Conservation (phyloP, 2,888 invertebrate genomes). For the Quadriops clusia region DNA sequence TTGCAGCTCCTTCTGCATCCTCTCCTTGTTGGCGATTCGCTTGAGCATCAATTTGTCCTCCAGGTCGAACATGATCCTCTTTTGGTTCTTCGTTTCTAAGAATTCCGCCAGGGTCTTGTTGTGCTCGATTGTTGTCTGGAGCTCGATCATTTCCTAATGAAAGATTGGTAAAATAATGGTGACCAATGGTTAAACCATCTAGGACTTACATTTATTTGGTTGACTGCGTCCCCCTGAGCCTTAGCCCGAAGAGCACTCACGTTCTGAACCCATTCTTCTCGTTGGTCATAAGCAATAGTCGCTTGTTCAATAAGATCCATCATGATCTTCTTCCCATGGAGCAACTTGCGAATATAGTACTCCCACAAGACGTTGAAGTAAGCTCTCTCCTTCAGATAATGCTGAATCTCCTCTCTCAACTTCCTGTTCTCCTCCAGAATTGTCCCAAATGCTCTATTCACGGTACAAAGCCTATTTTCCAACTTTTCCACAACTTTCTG, state of each 20-base stretch:
- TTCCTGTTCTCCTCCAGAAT: slow-evolving; percentile 61
- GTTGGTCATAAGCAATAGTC: slow-evolving; percentile 77
- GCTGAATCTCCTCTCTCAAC: slow-evolving; percentile 68
- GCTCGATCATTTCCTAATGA: slow-evolving; percentile 85
- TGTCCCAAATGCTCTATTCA: slow-evolving; percentile 63
- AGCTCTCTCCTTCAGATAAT: slow-evolving; percentile 61
- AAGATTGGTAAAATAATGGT: too few relatives aligned
- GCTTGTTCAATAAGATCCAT: slow-evolving; percentile 80
- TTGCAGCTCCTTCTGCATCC: slow-evolving; percentile 57
- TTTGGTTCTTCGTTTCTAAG: slow-evolving; percentile 73
- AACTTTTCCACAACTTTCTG: slow-evolving; percentile 49
- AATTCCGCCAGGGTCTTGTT: slow-evolving; percentile 77
- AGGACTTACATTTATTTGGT: slow-evolving; percentile 55
- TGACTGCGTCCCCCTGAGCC: slow-evolving; percentile 57
- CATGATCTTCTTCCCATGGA: slow-evolving; percentile 69
- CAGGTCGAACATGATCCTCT: slow-evolving; percentile 57
- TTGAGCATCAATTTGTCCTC: slow-evolving; percentile 64
- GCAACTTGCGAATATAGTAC: slow-evolving; percentile 60
- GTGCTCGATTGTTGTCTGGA: slow-evolving; percentile 74
- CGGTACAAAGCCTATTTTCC: slow-evolving; percentile 65
- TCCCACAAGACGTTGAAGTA: slow-evolving; percentile 76
- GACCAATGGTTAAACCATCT: too few relatives aligned
- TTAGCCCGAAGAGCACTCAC: slow-evolving; percentile 68
- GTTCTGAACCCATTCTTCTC: slow-evolving; percentile 72
- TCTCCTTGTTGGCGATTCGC: slow-evolving; percentile 51